Base-by-base conservation (phyloP, 2,797 vertebrate species). In the Anguilla anguilla region DNA sequence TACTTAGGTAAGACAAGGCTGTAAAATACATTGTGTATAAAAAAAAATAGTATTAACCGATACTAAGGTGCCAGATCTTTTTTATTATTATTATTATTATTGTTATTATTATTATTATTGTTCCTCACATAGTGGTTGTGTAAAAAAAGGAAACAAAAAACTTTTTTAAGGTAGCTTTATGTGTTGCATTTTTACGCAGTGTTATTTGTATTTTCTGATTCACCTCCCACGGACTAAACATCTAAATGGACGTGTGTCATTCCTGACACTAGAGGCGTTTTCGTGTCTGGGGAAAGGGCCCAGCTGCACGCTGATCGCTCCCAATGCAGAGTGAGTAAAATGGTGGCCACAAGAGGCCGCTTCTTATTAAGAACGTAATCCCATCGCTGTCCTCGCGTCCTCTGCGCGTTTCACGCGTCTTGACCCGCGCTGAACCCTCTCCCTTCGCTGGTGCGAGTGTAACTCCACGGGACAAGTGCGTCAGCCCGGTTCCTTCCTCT, bases 61-160 rank as follows among this genome's bases (percentile, higher is more conserved):
- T 97, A 95, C 93, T 93, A 96, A 96, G 96, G 96, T 97, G 96
- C 96, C 95, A 96, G 94, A 94, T 93, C 95, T 94, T 94, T 92
- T 87, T 92, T 77, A 77, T 77, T 81, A 25, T 49, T 49, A 17
- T 81, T 81, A 13, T 81, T 77, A 46, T 77, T 81, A n/a, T 49
- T 49, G 15, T 81, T 81, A 49, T 77, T 77, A 77, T 77, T 81
- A n/a, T 49, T 49, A 17, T 81, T 81, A 51, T 81, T 84, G 86
- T 88, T 81, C 90, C 87, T 89, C 84, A 3, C 86, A 87, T 92
- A 90, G 93, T 91, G 94, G 88, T 94, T 89, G 90, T 86, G 92
- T 91, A 93, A 93, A 94, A 93, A 91, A 89, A 91, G 90, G 92
- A 91, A 46, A 92, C 87, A 93, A 91, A 94, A 82, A 88, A 92